phyloP scores from a whole-genome alignment of 1,140 invertebrate genomes.

The Hirudo medicinalis region DNA sequence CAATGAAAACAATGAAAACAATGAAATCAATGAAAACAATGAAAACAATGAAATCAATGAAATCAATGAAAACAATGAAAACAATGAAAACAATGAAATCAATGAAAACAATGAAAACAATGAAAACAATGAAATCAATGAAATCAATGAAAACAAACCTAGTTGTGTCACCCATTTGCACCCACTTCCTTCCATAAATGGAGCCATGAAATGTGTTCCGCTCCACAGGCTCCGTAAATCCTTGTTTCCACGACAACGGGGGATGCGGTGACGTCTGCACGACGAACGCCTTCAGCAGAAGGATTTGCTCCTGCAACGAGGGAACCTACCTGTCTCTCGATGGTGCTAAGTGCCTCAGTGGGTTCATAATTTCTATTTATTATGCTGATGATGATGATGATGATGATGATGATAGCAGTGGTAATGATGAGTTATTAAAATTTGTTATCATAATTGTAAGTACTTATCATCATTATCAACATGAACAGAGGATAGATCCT shows the following conservation, averaged over 20 bases:
- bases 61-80: no score
- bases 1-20: no score
- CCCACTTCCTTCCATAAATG: no score
- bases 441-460: slow-evolving; percentile 29
- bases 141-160: no score
- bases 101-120: no score
- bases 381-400: slow-evolving; percentile 40
- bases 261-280: slow-evolving; percentile 87
- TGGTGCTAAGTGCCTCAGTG: slow-evolving; percentile 26
- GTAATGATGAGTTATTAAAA: not conserved
- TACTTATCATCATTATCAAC: not conserved
- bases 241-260: slow-evolving; percentile 78
- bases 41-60: no score
- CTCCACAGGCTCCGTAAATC: slow-evolving; percentile 56
- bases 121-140: no score
- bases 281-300: slow-evolving; percentile 61
- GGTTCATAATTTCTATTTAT: slow-evolving; percentile 27
- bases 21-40: no score
- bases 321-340: slow-evolving; percentile 25
- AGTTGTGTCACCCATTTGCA: no score
- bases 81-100: no score
- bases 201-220: no score
- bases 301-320: slow-evolving; percentile 32
- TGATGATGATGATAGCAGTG: slow-evolving; percentile 27
- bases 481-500: slow-evolving; percentile 32